Conservation (phyloP, 1,140 invertebrate species). For the Cotesia glomerata region DNA sequence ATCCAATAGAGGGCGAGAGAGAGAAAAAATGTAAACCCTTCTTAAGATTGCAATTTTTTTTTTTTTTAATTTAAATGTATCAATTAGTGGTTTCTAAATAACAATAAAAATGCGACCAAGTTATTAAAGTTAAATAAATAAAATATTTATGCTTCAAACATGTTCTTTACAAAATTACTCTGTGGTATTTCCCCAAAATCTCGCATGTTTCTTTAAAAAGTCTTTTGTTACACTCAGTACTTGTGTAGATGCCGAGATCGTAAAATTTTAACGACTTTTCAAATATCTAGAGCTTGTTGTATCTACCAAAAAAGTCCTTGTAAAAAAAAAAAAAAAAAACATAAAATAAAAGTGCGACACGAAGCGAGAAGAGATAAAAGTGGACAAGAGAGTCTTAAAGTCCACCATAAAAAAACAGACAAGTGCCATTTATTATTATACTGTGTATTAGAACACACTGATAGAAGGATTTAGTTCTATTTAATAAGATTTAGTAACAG, state of each 20-base stretch:
- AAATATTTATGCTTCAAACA: no score
- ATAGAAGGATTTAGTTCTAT: no score
- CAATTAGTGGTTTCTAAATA: not conserved
- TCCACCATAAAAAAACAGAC: constrained; percentile 20
- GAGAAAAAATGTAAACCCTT: no score
- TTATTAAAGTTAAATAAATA: no score
- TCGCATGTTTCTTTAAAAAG: constrained; percentile 2
- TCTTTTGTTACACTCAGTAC: not conserved
- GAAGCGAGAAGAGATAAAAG: not conserved
- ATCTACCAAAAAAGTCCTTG: not conserved
- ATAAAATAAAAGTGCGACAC: no score
- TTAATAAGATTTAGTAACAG: no score
- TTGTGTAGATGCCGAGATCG: not conserved
- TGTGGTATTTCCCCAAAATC: constrained; percentile 4
- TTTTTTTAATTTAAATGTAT: not conserved
- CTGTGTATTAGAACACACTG: not conserved
- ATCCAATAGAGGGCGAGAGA: no score
- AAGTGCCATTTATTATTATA: constrained; percentile 16
- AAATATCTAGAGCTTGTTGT: constrained; percentile 4
- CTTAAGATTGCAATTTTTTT: not conserved
- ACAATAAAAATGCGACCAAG: no score
- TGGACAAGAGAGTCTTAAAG: not conserved
- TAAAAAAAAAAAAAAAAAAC: not conserved
- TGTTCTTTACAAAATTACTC: not conserved
- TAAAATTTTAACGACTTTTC: constrained; percentile 33